Conservation (phyloP, 1,140 invertebrate genomes). For the Cydia amplana region DNA sequence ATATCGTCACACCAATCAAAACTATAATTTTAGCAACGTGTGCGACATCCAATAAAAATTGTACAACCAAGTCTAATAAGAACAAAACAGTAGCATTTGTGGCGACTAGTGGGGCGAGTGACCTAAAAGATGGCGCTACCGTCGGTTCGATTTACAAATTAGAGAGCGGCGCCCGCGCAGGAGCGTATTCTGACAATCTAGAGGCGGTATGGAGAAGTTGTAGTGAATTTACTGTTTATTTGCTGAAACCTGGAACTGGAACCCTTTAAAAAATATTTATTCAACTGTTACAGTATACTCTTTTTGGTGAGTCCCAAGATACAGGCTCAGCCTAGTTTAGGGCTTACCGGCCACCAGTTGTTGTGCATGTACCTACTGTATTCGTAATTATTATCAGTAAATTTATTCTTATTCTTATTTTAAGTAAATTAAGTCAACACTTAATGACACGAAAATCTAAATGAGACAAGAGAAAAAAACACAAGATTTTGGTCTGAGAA, state of each 20-base stretch:
- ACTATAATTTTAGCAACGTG: not conserved
- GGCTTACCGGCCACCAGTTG: too few species aligned
- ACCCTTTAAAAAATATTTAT: too few species aligned
- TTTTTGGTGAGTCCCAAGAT: too few species aligned
- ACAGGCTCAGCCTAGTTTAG: too few species aligned
- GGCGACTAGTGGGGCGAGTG: constrained; percentile 45
- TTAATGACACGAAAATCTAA: not conserved
- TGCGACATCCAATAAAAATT: not conserved
- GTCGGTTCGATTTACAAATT: constrained; percentile 66
- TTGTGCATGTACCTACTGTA: too few species aligned
- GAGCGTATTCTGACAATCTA: constrained; percentile 43
- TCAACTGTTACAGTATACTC: too few species aligned
- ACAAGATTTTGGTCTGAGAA: not conserved
- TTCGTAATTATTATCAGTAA: too few species aligned
- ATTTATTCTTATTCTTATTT: too few species aligned
- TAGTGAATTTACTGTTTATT: not conserved
- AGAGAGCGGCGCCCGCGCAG: constrained; percentile 50
- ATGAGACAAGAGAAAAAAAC: not conserved
- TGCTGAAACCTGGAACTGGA: too few species aligned
- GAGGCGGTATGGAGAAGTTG: not conserved
- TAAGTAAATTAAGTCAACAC: not conserved
- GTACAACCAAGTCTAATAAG: not conserved
- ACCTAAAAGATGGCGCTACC: constrained; percentile 64
- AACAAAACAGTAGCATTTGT: constrained; percentile 35
- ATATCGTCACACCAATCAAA: too few species aligned